Evolutionary conservation across 2,797 vertebrate species (phyloP).

Genomic region (Borostomias antarcticus): DNA sequence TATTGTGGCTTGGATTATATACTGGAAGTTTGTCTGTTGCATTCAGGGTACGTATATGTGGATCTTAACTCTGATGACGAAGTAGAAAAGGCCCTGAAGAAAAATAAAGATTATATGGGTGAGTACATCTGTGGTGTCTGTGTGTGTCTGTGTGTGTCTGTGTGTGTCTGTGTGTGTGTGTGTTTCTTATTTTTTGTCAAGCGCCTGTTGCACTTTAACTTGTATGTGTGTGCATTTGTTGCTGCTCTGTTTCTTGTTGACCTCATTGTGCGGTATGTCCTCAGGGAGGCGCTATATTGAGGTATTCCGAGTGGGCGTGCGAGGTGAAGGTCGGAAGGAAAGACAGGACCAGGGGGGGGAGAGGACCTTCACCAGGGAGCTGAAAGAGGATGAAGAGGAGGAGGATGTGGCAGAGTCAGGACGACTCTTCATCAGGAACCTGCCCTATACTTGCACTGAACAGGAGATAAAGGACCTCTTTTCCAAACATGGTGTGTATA

Average conservation of each 20-base stretch:
- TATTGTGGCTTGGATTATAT: neutral
- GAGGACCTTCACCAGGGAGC: constrained; percentile 77
- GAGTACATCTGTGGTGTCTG: constrained; percentile 34
- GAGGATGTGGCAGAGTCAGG: constrained; percentile 94
- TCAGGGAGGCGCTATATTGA: constrained; percentile 89
- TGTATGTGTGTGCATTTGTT: neutral
- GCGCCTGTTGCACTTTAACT: too few species aligned
- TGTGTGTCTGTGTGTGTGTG: neutral
- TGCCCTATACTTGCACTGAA: constrained; percentile 92
- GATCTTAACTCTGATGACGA: constrained; percentile 88
- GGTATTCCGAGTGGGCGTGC: constrained; percentile 74
- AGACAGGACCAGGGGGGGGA: constrained; percentile 46
- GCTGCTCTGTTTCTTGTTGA: too few species aligned
- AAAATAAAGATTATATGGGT: constrained; percentile 94
- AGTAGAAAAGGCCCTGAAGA: constrained; percentile 85
- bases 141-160: neutral
- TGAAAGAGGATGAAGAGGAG: constrained; percentile 87
- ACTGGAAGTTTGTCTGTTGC: constrained; percentile 22
- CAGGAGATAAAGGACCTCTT: constrained; percentile 90
- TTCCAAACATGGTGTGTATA: constrained; percentile 78
- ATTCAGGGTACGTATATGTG: constrained; percentile 91
- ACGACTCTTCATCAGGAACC: constrained; percentile 91
- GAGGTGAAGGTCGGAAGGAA: constrained; percentile 32
- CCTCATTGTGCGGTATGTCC: constrained; percentile 20
- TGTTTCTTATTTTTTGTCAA: neutral